Evolutionary conservation across 2,888 invertebrate species (phyloP).

Genomic region (Hermodice carunculata): DNA sequence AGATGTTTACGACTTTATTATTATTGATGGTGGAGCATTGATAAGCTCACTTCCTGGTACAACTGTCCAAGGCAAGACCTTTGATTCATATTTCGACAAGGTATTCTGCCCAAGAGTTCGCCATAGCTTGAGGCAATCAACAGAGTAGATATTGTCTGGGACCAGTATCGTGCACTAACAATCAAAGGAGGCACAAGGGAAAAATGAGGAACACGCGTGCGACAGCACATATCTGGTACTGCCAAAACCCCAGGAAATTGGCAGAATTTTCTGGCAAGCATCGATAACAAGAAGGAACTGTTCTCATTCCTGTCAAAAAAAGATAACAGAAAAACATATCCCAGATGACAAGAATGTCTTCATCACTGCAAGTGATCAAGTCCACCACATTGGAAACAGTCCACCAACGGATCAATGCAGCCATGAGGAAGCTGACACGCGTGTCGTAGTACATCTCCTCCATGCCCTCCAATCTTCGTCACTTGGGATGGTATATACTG

Average conservation of each 20-base stretch:
- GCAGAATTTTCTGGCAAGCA: conserved; percentile 17
- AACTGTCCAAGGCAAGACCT: background rate
- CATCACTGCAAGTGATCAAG: background rate
- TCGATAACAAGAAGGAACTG: conserved; percentile 25
- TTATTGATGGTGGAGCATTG: background rate
- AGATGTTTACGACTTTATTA: background rate
- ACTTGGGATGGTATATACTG: conserved; percentile 9
- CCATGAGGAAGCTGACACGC: conserved; percentile 27
- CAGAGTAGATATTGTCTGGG: too few relatives aligned
- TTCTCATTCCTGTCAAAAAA: conserved; percentile 23
- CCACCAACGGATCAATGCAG: background rate
- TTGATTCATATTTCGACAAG: background rate
- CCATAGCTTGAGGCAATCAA: too few relatives aligned
- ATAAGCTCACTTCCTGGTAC: background rate
- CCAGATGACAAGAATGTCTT: background rate
- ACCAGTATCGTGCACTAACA: too few relatives aligned
- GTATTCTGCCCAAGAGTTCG: too few relatives aligned
- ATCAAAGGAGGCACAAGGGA: too few relatives aligned
- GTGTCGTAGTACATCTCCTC: conserved; percentile 22
- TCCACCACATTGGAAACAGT: background rate
- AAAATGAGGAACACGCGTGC: conserved; percentile 20
- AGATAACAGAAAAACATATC: background rate
- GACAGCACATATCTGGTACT: conserved; percentile 11
- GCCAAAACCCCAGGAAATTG: conserved; percentile 24
- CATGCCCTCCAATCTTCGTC: conserved; percentile 18